phyloP scores from a whole-genome alignment of 2,888 invertebrate genomes.

The Junonia oenone region DNA sequence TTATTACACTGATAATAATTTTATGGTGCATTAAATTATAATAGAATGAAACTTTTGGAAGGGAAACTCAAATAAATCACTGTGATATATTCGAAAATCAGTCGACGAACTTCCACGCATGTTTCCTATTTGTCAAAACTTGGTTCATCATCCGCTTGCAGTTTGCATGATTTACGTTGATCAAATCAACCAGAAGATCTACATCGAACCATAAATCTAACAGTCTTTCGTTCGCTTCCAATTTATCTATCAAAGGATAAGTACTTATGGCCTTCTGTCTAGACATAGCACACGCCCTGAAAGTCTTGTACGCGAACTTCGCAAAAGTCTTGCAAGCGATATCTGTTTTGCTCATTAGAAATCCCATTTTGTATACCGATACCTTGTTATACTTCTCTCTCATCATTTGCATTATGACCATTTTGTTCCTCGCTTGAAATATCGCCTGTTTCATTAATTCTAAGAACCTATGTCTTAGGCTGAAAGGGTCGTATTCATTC shows the following conservation, averaged over 20 bases:
- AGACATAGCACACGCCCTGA: slow-evolving; percentile 29
- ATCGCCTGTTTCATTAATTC: slow-evolving; percentile 55
- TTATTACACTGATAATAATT: not conserved
- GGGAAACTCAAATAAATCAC: not conserved
- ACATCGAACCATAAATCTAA: slow-evolving; percentile 44
- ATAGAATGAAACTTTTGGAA: not conserved
- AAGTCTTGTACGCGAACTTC: slow-evolving; percentile 31
- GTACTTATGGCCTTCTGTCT: slow-evolving; percentile 9
- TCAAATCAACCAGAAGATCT: slow-evolving; percentile 41
- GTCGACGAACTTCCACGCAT: slow-evolving; percentile 38
- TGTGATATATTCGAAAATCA: slow-evolving; percentile 14
- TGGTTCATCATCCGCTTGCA: slow-evolving; percentile 27
- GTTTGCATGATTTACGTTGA: slow-evolving; percentile 36
- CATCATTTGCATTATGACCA: slow-evolving; percentile 47
- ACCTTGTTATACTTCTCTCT: slow-evolving; percentile 34
- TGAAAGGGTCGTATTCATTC: slow-evolving; percentile 32
- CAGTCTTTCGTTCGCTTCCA: slow-evolving; percentile 39
- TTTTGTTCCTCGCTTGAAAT: slow-evolving; percentile 47
- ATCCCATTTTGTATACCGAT: slow-evolving; percentile 55
- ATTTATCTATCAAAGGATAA: slow-evolving; percentile 29
- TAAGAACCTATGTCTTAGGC: slow-evolving; percentile 36
- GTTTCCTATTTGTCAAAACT: slow-evolving; percentile 25
- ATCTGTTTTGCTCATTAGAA: slow-evolving; percentile 48
- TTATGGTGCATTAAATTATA: not conserved
- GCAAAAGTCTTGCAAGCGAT: slow-evolving; percentile 38